phyloP scores from a whole-genome alignment of 1,140 invertebrate species.

The Coboldia fuscipes region DNA sequence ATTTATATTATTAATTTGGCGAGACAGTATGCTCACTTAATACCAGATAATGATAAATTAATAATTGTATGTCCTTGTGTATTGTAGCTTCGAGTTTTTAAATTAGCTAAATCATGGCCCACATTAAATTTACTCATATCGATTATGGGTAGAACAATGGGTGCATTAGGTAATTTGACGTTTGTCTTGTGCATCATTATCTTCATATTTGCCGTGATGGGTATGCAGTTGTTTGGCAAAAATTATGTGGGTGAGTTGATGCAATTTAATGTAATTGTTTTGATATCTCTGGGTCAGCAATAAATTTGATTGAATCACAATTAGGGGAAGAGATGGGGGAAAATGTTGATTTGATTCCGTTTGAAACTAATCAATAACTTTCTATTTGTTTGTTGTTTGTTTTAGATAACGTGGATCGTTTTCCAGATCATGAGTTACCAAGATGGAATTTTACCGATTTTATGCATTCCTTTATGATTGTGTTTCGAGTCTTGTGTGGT shows the following conservation, averaged over 20 bases:
- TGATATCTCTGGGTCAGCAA: background rate
- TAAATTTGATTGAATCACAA: background rate
- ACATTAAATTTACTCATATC: constrained; percentile 92
- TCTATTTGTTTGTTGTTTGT: background rate
- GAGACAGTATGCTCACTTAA: too few species aligned
- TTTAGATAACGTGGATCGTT: constrained; percentile 58
- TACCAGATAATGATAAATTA: too few species aligned
- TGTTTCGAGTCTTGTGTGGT: constrained; percentile 91
- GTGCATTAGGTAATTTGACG: constrained; percentile 87
- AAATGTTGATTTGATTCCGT: background rate
- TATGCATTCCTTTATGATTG: constrained; percentile 97
- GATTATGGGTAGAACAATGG: constrained; percentile 91
- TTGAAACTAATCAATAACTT: background rate
- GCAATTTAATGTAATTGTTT: background rate
- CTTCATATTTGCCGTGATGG: constrained; percentile 96
- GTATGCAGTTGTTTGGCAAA: constrained; percentile 89
- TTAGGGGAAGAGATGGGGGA: background rate
- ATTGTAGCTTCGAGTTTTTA: constrained; percentile 90
- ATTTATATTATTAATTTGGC: too few species aligned
- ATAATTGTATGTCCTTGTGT: too few species aligned
- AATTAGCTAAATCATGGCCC: constrained; percentile 94
- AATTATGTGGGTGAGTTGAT: constrained; percentile 56
- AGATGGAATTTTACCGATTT: constrained; percentile 97
- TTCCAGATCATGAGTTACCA: constrained; percentile 56
- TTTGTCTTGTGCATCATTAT: constrained; percentile 92